A percentile compares a stretch with the other conserved stretches of the same genome.
phyloP scores from a whole-genome alignment of 2,888 invertebrate species.

The Yponomeuta evonymella region DNA sequence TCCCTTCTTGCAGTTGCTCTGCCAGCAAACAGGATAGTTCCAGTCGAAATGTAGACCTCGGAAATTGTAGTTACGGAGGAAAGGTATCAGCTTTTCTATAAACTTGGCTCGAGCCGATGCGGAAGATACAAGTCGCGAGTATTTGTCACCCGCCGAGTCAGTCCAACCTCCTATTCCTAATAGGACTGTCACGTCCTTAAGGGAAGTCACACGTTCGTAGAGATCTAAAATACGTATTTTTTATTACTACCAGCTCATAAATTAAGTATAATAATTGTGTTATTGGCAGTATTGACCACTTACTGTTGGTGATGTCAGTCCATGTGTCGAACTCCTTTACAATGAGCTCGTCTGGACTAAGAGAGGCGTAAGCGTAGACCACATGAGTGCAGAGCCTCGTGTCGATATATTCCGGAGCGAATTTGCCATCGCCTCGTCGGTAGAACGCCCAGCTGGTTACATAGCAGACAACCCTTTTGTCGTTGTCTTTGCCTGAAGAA shows the following conservation, averaged over 20 bases:
- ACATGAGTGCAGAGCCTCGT: constrained; percentile 89
- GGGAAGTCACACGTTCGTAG: constrained; percentile 84
- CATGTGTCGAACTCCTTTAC: constrained; percentile 91
- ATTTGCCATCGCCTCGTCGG: constrained; percentile 87
- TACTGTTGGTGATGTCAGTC: constrained; percentile 91
- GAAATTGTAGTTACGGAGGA: constrained; percentile 85
- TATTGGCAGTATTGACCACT: constrained; percentile 31
- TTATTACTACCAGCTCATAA: too few species aligned
- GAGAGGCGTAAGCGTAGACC: constrained; percentile 91
- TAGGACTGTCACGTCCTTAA: constrained; percentile 80
- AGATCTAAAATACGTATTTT: constrained; percentile 74
- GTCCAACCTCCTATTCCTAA: constrained; percentile 97
- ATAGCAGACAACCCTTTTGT: constrained; percentile 84
- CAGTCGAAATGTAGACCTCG: constrained; percentile 94
- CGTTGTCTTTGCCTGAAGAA: constrained; percentile 48
- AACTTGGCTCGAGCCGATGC: constrained; percentile 81
- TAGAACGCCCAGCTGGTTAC: constrained; percentile 94
- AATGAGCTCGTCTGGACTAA: constrained; percentile 86
- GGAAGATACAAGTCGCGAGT: constrained; percentile 85
- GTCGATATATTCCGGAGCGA: constrained; percentile 90
- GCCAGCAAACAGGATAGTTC: constrained; percentile 97
- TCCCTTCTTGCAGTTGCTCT: constrained; percentile 90
- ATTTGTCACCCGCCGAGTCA: constrained; percentile 92
- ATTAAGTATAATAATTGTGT: too few species aligned
- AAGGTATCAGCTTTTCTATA: constrained; percentile 80